Conservation (phyloP, 1,140 invertebrate species). For the Odontomachus brunneus region DNA sequence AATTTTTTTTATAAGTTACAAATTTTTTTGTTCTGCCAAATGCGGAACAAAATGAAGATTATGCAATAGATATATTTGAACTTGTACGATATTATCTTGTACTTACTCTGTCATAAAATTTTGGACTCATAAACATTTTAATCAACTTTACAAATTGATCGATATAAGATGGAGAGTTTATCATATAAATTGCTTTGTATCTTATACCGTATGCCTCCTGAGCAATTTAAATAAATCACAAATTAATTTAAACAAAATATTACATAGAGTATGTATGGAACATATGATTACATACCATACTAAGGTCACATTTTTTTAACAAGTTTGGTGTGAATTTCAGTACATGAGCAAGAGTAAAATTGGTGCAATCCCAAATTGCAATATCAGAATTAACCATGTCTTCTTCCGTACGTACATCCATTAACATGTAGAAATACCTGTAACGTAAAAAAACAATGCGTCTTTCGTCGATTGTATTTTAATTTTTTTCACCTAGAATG, state of each 20-base stretch:
- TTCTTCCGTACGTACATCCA: neutral
- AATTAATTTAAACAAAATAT: neutral
- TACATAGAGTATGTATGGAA: neutral
- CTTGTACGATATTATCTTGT: neutral
- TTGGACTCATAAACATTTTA: neutral
- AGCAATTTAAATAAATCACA: neutral
- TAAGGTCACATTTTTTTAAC: neutral
- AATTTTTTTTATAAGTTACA: neutral
- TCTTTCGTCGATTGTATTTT: neutral
- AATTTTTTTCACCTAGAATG: neutral
- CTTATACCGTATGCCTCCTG: constrained; percentile 2
- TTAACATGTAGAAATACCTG: neutral
- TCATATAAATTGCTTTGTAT: neutral
- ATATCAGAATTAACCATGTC: constrained; percentile 1
- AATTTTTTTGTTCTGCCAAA: too few relatives aligned
- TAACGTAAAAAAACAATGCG: neutral
- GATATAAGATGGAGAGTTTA: neutral
- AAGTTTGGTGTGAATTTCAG: neutral
- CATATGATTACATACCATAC: neutral
- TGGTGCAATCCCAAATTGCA: neutral
- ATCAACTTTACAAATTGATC: neutral
- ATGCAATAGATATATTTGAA: neutral
- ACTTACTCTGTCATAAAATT: neutral
- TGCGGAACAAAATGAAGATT: too few relatives aligned
- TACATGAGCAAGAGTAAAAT: neutral